Evolutionary conservation across 1,140 invertebrate species (phyloP), one percentile per base, ranked within the genome.

Genomic region (Sitophilus oryzae): DNA sequence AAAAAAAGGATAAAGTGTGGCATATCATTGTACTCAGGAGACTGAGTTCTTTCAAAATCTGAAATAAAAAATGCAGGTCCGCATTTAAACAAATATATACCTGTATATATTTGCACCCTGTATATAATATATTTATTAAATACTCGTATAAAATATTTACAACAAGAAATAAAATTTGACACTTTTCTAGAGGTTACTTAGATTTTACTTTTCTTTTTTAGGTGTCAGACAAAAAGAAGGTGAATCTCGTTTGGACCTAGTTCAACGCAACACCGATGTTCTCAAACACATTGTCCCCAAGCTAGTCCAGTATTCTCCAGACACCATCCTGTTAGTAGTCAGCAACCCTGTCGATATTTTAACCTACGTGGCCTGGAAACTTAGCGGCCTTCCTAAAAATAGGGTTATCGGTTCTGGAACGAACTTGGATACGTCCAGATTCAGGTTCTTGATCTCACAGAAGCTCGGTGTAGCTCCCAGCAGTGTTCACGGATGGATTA

Each of bases 311-410:
- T 82, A 93, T 74, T 92, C 88, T 58, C 91, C 92, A 1, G 80
- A 94, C 60, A 83, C 89, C 15, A 84, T 93, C 46, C 73, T 95
- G n/a, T 66, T 95, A 19, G 84, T 95, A 63, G 90, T 94, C 0
- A 91, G 88, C 51, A 95, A 95, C 72, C 92, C 91, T 41, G 89
- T 93, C 4, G 92, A 95, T 67, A 85, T 94, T 60, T 72, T 95
- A 52, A 93, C 91, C 3, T 93, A 93, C 66, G 88, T 94, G n/a
- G 84, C 91, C 2, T 95, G 91, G 91, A 94, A 92, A 69, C 66
- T 94, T 21, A 92, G 89, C 56, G 91, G 91, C 2, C 74, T 95
- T 55, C 91, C 91, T 10, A 84, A 85, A 65, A 81, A 92, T 65
- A 81, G 85, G 30, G 88, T 95, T 6, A 87, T 95, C 64, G 92